Base-by-base conservation (phyloP, 2,888 invertebrate species). In the Oscheius onirici region DNA sequence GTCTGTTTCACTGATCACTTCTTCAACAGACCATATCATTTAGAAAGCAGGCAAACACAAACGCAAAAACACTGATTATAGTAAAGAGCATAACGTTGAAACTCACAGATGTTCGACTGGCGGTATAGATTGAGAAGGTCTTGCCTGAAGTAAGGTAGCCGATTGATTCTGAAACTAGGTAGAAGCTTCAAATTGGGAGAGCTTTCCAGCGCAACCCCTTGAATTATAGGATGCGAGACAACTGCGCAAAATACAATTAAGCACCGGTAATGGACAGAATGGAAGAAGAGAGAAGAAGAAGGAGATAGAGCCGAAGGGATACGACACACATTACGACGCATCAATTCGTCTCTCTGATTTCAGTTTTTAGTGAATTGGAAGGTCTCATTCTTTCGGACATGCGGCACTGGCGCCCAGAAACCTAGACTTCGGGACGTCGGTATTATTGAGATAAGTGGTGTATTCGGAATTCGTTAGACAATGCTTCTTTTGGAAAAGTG, bases 241-340 rank as follows among this genome's bases (percentile, higher is more conserved):
- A 68, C 57, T 68, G 58, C 58, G 68, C 49, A 44, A 68, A 68
- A 68, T 57, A 68, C 68, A 68, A 68, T 68, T 68, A 68, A 68
- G 68, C 68, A 68, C 58, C 68, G 68, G 68, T 68, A 68, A 68
- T 68, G 68, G 68, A 68, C 49, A 63, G 49, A 63, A 63, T 63
- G 63, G 63, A 63, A 63, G 63, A 63, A n/a, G 58, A 46, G 63
- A 63, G 34, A 34, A 63, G 54, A 63, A 49, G 63, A 46, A 46
- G 46, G 24, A 63, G 63, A 63, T 49, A 22, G 49, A 49, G 49
- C 49, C 49, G 22, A 17, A 49, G 17, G 20, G 34, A 34, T 34
- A 34, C 34, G 34, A 34, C 34, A 34, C 34, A 49, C 49, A 49
- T 49, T 49, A 49, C 49, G 28, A 34, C 63, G 20, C 58, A 58